Conservation (phyloP, 2,113 vertebrate species). For the Clarias gariepinus region DNA sequence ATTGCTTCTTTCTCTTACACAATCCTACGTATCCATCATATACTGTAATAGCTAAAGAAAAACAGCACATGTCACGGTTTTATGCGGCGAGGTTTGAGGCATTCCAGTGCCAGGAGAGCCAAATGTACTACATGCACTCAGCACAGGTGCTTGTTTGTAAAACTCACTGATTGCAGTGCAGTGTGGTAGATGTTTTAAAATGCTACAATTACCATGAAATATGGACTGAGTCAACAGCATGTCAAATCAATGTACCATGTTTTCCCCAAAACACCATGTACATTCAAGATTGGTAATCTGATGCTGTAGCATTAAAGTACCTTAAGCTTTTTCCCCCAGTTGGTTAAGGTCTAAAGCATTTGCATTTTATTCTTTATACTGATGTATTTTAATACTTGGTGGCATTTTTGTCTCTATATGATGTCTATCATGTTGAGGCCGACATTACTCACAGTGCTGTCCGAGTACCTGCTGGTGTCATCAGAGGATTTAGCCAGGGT, state of each 20-base stretch:
- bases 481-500: background rate
- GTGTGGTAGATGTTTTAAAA: constrained; percentile 18
- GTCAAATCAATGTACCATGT: background rate
- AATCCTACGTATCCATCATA: background rate
- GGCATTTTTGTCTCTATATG: background rate
- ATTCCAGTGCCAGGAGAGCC: constrained; percentile 39
- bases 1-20: background rate
- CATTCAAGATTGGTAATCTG: background rate
- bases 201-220: constrained; percentile 30
- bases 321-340: background rate
- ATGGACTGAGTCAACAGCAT: constrained; percentile 19
- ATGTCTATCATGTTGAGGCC: background rate
- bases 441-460: background rate
- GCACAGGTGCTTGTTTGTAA: constrained; percentile 23
- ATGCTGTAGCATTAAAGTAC: background rate
- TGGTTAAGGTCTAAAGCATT: background rate
- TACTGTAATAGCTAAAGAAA: constrained; percentile 37
- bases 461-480: background rate
- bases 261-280: background rate
- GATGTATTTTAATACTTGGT: background rate
- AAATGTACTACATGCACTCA: constrained; percentile 37
- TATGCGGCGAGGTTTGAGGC: constrained; percentile 4
- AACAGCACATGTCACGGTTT: constrained; percentile 25
- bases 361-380: background rate
- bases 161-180: constrained; percentile 17